phyloP scores from a whole-genome alignment of 2,797 vertebrate genomes.

The Dryobates pubescens region DNA sequence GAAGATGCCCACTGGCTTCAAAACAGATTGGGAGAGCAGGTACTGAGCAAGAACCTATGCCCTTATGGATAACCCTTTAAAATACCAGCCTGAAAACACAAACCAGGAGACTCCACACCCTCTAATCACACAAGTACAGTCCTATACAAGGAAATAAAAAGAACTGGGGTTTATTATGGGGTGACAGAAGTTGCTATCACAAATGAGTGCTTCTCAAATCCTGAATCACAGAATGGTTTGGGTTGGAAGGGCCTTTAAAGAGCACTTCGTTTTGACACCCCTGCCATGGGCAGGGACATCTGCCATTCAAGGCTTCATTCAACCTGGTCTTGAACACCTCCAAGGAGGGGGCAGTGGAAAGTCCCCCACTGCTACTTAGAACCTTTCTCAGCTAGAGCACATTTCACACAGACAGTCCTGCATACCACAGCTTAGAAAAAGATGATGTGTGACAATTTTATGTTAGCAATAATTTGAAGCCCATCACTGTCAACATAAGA shows the following conservation, averaged over 20 bases:
- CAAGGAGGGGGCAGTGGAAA: not conserved
- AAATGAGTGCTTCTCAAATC: not conserved
- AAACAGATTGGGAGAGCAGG: not conserved
- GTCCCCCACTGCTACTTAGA: not conserved
- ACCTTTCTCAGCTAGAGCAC: not conserved
- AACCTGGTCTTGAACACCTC: too few species aligned
- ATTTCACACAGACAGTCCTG: not conserved
- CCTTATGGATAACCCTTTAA: not conserved
- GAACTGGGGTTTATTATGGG: not conserved
- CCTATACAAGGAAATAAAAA: not conserved
- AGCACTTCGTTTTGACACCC: too few species aligned
- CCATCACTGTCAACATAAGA: not conserved
- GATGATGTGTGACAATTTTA: not conserved
- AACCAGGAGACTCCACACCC: not conserved
- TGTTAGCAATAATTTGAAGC: not conserved
- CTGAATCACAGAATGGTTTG: too few species aligned
- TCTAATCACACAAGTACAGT: not conserved
- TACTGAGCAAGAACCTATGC: not conserved
- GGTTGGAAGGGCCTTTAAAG: too few species aligned
- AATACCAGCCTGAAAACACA: not conserved
- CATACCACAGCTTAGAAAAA: not conserved
- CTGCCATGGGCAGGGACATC: too few species aligned
- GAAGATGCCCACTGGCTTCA: not conserved
- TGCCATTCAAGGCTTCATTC: too few species aligned
- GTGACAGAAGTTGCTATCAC: not conserved